Evolutionary conservation across 2,797 vertebrate species (phyloP).

Genomic region (Sardinella longiceps): DNA sequence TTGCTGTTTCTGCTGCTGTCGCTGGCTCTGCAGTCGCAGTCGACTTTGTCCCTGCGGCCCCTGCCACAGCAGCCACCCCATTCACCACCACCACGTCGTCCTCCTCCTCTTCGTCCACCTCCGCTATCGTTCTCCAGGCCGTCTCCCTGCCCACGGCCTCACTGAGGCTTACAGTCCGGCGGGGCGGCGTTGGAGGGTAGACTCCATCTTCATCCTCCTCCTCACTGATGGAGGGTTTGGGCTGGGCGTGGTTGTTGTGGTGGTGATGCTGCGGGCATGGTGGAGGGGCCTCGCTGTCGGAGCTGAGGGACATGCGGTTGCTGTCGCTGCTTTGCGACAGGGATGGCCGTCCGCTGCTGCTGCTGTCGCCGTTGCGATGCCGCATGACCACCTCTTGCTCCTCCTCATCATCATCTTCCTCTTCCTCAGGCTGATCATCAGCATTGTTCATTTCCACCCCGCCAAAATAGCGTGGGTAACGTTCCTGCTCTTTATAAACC

Average conservation of each 20-base stretch:
- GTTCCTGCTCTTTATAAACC: background rate
- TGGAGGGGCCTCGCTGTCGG: slow-evolving; percentile 88
- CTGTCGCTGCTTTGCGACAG: slow-evolving; percentile 87
- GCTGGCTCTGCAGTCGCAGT: slow-evolving; percentile 66
- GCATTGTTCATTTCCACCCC: background rate
- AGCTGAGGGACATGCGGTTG: slow-evolving; percentile 97
- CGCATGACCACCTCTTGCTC: slow-evolving; percentile 85
- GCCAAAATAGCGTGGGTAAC: slow-evolving; percentile 2
- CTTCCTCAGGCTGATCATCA: slow-evolving; percentile 44
- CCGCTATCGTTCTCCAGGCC: slow-evolving; percentile 20
- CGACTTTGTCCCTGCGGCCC: slow-evolving; percentile 57
- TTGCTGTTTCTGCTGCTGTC: slow-evolving; percentile 55
- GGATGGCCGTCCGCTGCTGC: slow-evolving; percentile 68
- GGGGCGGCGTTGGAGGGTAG: slow-evolving; percentile 57
- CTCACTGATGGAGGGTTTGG: slow-evolving; percentile 91
- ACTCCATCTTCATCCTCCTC: slow-evolving; percentile 75
- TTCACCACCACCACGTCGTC: background rate
- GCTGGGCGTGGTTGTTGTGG: slow-evolving; percentile 43
- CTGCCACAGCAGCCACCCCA: slow-evolving; percentile 41
- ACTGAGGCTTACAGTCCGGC: slow-evolving; percentile 57
- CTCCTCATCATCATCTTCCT: slow-evolving; percentile 76
- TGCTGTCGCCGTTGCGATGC: slow-evolving; percentile 67
- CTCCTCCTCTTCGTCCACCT: slow-evolving; percentile 25
- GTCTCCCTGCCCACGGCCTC: slow-evolving; percentile 31
- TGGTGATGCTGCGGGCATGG: slow-evolving; percentile 73